Base-by-base conservation (phyloP, 2,797 vertebrate genomes). In the Pelochelys cantorii region DNA sequence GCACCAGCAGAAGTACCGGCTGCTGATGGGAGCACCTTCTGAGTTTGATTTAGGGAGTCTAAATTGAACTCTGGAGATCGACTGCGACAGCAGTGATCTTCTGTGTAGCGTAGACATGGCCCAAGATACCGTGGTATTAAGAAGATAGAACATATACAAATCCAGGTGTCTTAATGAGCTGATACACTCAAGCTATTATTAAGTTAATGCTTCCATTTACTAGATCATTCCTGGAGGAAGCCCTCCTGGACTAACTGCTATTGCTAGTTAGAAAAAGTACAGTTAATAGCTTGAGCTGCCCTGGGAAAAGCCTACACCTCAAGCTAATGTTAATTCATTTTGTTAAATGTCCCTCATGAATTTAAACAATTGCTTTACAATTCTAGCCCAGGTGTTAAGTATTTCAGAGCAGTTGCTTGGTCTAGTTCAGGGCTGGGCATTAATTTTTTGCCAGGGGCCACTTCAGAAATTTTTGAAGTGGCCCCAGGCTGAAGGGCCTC, bases 251-350 rank as follows among this genome's bases (percentile, higher is more conserved):
- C 34, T 37, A 71, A 37, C 68, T 37, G 34, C 68, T 71, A 20
- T 71, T 71, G 68, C 85, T 87, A 88, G 90, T 94, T 97, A 97
- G 97, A 96, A 90, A 96, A 96, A 96, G 87, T 88, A 96, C 97
- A 95, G 90, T 95, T 97, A 97, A 97, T 95, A 96, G 92, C 95
- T 93, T 91, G 94, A 97, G 91, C 83, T 86, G 94, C 95, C 92
- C 37, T 84, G 91, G 87, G 95, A 86, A 90, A 17, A 22, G 95
- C 97, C 95, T 92, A 83, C 84, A 95, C 95, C 96, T 95, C 89
- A 86, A 82, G 87, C 82, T 29, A 86, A 93, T 79, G 88, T 62
- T 86, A 94, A 86, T 87, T 84, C 31, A 8, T n/a, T 88, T 86
- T 78, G 87, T 90, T 88, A 18, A 89, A 85, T 94, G 94, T 93